Base-by-base conservation (phyloP, 2,797 vertebrate genomes). In the Microcaecilia unicolor region DNA sequence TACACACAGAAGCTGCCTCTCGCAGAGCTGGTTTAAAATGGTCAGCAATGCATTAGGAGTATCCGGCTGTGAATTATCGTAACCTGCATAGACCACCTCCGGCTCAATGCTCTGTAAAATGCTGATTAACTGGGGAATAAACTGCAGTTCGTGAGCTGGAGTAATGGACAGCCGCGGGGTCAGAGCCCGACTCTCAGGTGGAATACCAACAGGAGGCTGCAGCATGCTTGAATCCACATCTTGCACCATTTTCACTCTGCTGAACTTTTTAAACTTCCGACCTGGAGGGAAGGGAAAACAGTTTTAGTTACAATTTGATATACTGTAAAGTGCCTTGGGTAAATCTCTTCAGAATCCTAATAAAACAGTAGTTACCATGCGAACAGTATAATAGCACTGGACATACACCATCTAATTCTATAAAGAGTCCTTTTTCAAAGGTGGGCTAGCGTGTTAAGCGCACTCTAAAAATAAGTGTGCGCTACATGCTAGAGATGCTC, bases 61-160 rank as follows among this genome's bases (percentile, higher is more conserved):
- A 21, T 95, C 87, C 0, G 88, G 69, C 52, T 89, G 90, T 9
- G 72, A 69, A 65, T 72, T 88, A 78, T 98, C 91, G 4, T 87
- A 83, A 12, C 90, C 93, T 1, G 93, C 88, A 49, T 87, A 92
- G 55, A 95, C 64, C 10, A 77, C 51, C 38, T 97, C 93, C 0
- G 96, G 96, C 53, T 99, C 96, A 15, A 98, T 97, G 70, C 78
- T 92, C 61, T 93, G 85, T 41, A 99, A 66, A 56, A 98, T 80
- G 41, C 24, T 85, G 62, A 92, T 61, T 51, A 99, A 76, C 37
- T 93, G 79, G 4, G 90, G 89, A 24, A 87, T 51, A 46, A 91
- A 67, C 16, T 91, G 90, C 26, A 96, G 47, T 35, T 97, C 92
- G 36, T 83, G 87, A 57, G 66, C 64, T 34, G 82, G 77, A 20